Percentiles rank a stretch among this genome's conserved stretches.
phyloP scores from a whole-genome alignment of 2,888 invertebrate species.

The Polymixis lichenea region DNA sequence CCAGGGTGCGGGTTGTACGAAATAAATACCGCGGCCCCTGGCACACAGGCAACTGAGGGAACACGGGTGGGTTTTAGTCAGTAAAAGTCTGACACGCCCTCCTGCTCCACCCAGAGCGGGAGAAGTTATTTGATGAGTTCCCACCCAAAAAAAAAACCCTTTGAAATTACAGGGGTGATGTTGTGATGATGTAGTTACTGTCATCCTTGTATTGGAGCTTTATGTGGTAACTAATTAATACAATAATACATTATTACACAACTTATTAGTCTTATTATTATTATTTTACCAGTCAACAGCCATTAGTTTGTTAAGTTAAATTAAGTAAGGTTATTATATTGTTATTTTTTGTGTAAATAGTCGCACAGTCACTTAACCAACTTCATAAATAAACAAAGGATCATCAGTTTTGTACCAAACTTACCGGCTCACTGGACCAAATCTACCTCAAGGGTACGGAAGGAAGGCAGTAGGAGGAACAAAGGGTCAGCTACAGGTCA shows the following conservation, averaged over 20 bases:
- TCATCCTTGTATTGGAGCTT: not conserved
- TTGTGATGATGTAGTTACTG: not conserved
- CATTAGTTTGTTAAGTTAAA: too few species aligned
- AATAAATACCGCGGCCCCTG: too few species aligned
- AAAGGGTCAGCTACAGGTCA: conserved; percentile 20
- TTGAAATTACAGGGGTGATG: not conserved
- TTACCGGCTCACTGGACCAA: not conserved
- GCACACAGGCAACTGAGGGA: too few species aligned
- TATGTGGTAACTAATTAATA: not conserved
- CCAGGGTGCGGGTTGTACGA: too few species aligned
- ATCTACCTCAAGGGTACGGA: conserved; percentile 42
- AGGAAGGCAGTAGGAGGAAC: conserved; percentile 5
- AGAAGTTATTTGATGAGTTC: too few species aligned
- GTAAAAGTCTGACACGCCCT: too few species aligned
- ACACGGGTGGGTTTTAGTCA: too few species aligned
- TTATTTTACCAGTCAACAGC: not conserved
- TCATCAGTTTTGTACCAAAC: not conserved
- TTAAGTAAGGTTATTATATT: not conserved
- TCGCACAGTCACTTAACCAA: not conserved
- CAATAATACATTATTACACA: not conserved
- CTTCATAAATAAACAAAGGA: conserved; percentile 8
- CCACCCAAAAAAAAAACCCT: too few species aligned
- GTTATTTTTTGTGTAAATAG: not conserved
- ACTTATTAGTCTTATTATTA: not conserved
- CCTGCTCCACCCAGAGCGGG: too few species aligned